A percentile compares a stretch with the other conserved stretches of the same genome.
phyloP scores from a whole-genome alignment of 2,797 vertebrate genomes.

The Hyperoplus immaculatus region DNA sequence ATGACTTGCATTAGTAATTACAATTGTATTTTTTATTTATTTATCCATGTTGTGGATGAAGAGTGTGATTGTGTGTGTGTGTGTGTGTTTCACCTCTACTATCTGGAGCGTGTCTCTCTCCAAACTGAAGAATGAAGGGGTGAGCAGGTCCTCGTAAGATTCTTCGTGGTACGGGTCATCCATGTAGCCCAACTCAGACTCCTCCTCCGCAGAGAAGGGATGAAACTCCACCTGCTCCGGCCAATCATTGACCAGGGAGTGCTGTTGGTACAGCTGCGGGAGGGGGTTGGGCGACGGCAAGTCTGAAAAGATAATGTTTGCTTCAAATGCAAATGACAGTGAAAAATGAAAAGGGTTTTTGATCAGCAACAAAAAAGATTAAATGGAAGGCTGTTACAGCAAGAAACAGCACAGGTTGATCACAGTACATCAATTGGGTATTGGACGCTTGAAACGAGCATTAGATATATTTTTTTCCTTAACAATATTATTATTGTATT shows the following conservation, averaged over 20 bases:
- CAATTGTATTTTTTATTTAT: neutral
- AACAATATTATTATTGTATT: too few relatives aligned
- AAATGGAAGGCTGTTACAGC: neutral
- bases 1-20: neutral
- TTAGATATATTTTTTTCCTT: neutral
- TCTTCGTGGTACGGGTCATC: conserved; percentile 89
- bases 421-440: neutral
- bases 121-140: conserved; percentile 85
- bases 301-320: conserved; percentile 69
- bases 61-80: neutral
- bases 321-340: conserved; percentile 20
- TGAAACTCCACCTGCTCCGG: conserved; percentile 86
- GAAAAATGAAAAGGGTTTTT: neutral
- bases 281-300: conserved; percentile 84
- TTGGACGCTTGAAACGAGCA: neutral
- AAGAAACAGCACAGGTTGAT: neutral
- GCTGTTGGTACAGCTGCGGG: conserved; percentile 83
- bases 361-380: neutral
- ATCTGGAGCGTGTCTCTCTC: conserved; percentile 88
- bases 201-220: conserved; percentile 85
- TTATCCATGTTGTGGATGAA: neutral
- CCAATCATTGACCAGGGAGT: conserved; percentile 81
- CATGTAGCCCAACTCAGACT: conserved; percentile 88
- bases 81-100: conserved; percentile 82
- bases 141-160: conserved; percentile 86